A percentile compares a stretch with the other conserved stretches of the same genome.
phyloP scores from a whole-genome alignment of 2,888 invertebrate genomes.

The Drosophila peninsularis region DNA sequence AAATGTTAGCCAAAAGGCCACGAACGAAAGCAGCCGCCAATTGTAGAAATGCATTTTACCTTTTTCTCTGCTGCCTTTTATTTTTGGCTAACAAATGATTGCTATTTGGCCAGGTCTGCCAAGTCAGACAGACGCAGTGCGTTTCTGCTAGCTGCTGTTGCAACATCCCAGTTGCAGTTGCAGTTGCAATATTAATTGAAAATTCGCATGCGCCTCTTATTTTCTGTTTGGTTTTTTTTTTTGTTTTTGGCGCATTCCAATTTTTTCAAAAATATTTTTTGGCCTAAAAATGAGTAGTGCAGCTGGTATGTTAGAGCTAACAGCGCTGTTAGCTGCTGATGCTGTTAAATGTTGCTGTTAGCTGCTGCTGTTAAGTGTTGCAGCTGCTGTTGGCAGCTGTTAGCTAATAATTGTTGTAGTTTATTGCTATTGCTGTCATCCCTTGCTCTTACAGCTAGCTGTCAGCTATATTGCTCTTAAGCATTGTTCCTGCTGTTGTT shows the following conservation, averaged over 20 bases:
- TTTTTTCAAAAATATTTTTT: constrained; percentile 10
- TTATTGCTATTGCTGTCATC: too few species aligned
- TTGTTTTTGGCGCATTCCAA: constrained; percentile 2
- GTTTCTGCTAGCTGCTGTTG: constrained; percentile 45
- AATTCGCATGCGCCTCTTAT: constrained; percentile 46
- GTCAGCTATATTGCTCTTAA: too few species aligned
- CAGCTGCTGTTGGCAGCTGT: too few species aligned
- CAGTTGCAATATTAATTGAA: constrained; percentile 63
- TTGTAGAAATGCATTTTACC: constrained; percentile 54
- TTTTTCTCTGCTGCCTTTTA: constrained; percentile 3
- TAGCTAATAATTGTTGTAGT: not conserved
- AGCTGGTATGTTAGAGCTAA: constrained; percentile 23
- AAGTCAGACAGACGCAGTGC: constrained; percentile 50
- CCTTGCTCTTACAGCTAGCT: too few species aligned
- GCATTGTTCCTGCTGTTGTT: too few species aligned
- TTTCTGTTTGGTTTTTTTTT: not conserved
- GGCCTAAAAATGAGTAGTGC: constrained; percentile 58
- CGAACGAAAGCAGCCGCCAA: constrained; percentile 70
- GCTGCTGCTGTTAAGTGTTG: not conserved
- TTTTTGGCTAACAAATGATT: constrained; percentile 73
- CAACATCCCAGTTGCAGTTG: constrained; percentile 28
- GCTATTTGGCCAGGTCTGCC: constrained; percentile 59
- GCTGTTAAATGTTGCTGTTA: not conserved
- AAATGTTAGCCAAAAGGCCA: constrained; percentile 77
- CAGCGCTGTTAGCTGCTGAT: constrained; percentile 11